Percentiles rank a stretch among this genome's conserved stretches.
These are phyloP conservation scores for Synergus gifuensis DNA, from an alignment of 2,888 invertebrate species.

Conservation along the genomic window DNA sequence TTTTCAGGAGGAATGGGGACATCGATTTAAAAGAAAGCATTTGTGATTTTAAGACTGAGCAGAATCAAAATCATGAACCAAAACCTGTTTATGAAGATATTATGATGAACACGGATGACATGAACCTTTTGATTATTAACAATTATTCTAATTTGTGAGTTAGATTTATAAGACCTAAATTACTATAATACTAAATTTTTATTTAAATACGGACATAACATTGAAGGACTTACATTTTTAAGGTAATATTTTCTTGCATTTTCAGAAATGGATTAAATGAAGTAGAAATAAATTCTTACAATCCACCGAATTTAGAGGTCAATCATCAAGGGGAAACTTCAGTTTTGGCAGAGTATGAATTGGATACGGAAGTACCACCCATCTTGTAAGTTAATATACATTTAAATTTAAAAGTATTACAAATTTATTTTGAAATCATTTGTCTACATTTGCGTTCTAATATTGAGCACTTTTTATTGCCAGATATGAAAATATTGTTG, in stretches of 20 bases:
- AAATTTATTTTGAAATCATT: not conserved
- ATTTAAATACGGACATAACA: no score
- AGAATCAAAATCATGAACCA: not conserved
- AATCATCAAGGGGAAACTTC: not conserved
- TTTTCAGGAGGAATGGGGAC: slow-evolving; percentile 8
- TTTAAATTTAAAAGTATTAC: not conserved
- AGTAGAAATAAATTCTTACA: slow-evolving; percentile 24
- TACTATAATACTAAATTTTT: not conserved
- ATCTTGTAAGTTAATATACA: slow-evolving; percentile 13
- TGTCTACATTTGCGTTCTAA: not conserved
- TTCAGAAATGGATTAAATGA: slow-evolving; percentile 17
- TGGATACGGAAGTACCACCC: not conserved
- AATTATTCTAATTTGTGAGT: slow-evolving; percentile 27
- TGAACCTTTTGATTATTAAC: not conserved
- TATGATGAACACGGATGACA: slow-evolving; percentile 16
- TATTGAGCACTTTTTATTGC: not conserved
- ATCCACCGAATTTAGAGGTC: not conserved
- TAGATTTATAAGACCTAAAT: not conserved
- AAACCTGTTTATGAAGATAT: slow-evolving; percentile 15
- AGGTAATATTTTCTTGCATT: not conserved
- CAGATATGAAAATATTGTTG: not conserved
- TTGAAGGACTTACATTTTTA: not conserved
- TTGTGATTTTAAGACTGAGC: slow-evolving; percentile 9
- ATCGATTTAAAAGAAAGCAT: not conserved
- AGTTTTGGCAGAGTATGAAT: not conserved